Evolutionary conservation across 2,797 vertebrate genomes (phyloP).

Genomic region (Typhlichthys eigenmanni): DNA sequence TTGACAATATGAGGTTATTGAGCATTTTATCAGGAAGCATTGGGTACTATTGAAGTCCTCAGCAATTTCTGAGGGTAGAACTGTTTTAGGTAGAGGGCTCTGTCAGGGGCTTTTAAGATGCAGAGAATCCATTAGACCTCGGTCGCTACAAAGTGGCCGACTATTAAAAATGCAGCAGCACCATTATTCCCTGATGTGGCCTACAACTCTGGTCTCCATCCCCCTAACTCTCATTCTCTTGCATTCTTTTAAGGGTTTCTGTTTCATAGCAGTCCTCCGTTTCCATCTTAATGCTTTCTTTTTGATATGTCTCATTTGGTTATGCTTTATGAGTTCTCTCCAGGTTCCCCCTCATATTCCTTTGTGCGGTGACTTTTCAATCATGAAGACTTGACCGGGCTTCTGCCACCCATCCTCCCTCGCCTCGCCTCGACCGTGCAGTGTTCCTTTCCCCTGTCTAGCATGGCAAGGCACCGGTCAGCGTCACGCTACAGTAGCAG

Average conservation of each 20-base stretch:
- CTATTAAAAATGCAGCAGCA: conserved; percentile 84
- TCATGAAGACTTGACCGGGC: conserved; percentile 48
- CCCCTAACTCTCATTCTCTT: conserved; percentile 56
- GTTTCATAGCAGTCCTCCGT: conserved; percentile 52
- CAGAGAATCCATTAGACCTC: conserved; percentile 80
- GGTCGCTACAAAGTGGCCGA: conserved; percentile 80
- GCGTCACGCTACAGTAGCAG: conserved; percentile 55
- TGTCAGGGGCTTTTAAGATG: conserved; percentile 76
- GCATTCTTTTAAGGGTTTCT: conserved; percentile 45
- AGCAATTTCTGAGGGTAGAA: conserved; percentile 61
- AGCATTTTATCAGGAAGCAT: conserved; percentile 51
- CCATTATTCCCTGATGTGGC: conserved; percentile 76
- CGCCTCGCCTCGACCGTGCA: conserved; percentile 42
- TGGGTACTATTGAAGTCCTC: conserved; percentile 51
- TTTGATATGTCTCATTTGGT: no score
- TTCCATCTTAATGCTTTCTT: no score
- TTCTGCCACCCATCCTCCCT: conserved; percentile 30
- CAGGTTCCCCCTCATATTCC: conserved; percentile 26
- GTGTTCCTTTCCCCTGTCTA: conserved; percentile 43
- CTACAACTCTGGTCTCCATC: conserved; percentile 62
- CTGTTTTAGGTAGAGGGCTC: conserved; percentile 65
- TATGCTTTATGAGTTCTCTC: conserved; percentile 38
- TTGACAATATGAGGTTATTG: conserved; percentile 51
- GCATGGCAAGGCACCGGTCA: conserved; percentile 52
- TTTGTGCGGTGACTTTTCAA: conserved; percentile 36